These are phyloP conservation scores for Ornithoptera alexandrae DNA, from an alignment of 2,888 invertebrate species.

Conservation along the genomic window DNA sequence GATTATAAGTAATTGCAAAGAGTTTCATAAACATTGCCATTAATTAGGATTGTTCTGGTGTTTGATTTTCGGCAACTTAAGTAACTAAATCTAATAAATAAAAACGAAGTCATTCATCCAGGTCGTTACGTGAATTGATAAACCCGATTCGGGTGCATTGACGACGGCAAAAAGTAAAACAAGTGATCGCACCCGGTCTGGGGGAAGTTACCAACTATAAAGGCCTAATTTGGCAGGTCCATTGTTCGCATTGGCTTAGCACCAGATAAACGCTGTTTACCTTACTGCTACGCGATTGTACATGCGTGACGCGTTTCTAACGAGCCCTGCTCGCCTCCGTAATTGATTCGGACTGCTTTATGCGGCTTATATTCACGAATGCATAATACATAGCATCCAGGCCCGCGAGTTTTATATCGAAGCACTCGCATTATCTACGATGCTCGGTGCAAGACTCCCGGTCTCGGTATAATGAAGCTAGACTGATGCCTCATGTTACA, in stretches of 20 bases:
- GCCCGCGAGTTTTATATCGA: slow-evolving; percentile 53
- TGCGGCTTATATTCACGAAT: slow-evolving; percentile 77
- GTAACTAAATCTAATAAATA: slow-evolving; percentile 22
- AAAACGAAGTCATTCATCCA: slow-evolving; percentile 19
- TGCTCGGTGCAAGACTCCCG: slow-evolving; percentile 39
- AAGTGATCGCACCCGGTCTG: slow-evolving; percentile 29
- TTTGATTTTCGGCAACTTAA: slow-evolving; percentile 4
- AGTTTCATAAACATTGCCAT: not conserved
- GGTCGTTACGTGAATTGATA: slow-evolving; percentile 28
- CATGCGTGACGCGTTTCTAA: slow-evolving; percentile 80
- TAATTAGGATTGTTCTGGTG: slow-evolving; percentile 25
- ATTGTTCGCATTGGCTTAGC: slow-evolving; percentile 71
- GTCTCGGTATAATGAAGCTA: slow-evolving; percentile 48
- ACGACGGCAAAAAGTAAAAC: slow-evolving; percentile 30
- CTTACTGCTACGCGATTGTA: slow-evolving; percentile 69
- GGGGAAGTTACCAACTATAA: slow-evolving; percentile 42
- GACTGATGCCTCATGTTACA: slow-evolving; percentile 19
- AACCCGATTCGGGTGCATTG: slow-evolving; percentile 23
- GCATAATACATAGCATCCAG: slow-evolving; percentile 74
- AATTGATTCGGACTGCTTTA: slow-evolving; percentile 78
- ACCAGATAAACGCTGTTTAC: slow-evolving; percentile 73
- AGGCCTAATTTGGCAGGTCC: slow-evolving; percentile 71
- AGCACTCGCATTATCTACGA: slow-evolving; percentile 42
- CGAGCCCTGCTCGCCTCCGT: slow-evolving; percentile 67
- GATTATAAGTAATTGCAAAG: slow-evolving; percentile 36